phyloP scores from a whole-genome alignment of 1,140 invertebrate species.

The Trichonephila clavipes region DNA sequence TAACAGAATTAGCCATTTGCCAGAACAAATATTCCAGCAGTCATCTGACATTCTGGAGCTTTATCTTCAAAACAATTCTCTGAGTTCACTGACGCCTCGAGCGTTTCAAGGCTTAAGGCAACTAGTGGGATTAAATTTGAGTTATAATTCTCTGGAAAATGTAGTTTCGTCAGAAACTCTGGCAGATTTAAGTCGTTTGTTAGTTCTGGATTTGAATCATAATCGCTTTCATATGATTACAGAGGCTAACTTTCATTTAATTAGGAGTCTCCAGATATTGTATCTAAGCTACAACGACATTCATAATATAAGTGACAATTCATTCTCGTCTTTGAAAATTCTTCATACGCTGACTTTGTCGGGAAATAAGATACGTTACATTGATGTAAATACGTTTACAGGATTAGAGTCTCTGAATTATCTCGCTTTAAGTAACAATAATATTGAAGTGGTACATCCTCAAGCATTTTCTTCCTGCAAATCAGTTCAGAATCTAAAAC shows the following conservation, averaged over 20 bases:
- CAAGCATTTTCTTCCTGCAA: slow-evolving; percentile 78
- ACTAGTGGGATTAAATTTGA: slow-evolving; percentile 76
- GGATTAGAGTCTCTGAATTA: slow-evolving; percentile 91
- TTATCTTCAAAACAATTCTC: slow-evolving; percentile 92
- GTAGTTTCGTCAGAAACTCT: slow-evolving; percentile 71
- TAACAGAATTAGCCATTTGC: slow-evolving; percentile 89
- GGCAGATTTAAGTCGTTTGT: slow-evolving; percentile 85
- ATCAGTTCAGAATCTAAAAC: slow-evolving; percentile 79
- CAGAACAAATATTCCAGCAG: slow-evolving; percentile 88
- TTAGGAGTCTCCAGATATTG: slow-evolving; percentile 78
- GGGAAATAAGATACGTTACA: slow-evolving; percentile 88
- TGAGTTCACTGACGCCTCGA: slow-evolving; percentile 81
- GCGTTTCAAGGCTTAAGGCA: slow-evolving; percentile 74
- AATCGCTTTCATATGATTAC: slow-evolving; percentile 91
- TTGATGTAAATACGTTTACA: slow-evolving; percentile 91
- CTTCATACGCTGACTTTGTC: slow-evolving; percentile 90
- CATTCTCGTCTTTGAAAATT: slow-evolving; percentile 91
- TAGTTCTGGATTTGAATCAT: slow-evolving; percentile 91
- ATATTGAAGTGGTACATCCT: slow-evolving; percentile 80
- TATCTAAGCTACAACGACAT: slow-evolving; percentile 79
- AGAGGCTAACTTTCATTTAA: slow-evolving; percentile 87
- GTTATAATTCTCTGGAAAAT: slow-evolving; percentile 73
- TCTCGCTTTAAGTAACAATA: slow-evolving; percentile 91
- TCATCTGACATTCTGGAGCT: slow-evolving; percentile 89
- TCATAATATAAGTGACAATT: slow-evolving; percentile 77